phyloP scores from a whole-genome alignment of 2,888 invertebrate species.

The Acronicta aceris region DNA sequence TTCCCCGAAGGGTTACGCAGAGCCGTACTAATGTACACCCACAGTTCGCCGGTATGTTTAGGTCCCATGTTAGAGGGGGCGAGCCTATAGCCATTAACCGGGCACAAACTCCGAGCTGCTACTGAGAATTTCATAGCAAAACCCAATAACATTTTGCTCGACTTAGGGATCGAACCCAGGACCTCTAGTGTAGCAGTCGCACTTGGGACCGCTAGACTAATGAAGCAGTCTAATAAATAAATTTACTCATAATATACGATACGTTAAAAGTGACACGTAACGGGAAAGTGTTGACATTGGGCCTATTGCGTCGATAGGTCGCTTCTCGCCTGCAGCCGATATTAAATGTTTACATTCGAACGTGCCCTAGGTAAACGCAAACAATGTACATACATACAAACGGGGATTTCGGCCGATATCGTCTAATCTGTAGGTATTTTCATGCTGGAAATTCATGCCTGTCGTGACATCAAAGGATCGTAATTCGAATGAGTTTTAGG shows the following conservation, averaged over 20 bases:
- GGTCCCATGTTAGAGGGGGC: too few species aligned
- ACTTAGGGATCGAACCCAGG: too few species aligned
- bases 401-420: conserved; percentile 70
- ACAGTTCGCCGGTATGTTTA: too few species aligned
- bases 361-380: conserved; percentile 72
- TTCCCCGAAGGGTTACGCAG: too few species aligned
- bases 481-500: conserved; percentile 43
- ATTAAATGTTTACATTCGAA: conserved; percentile 81
- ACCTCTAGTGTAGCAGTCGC: too few species aligned
- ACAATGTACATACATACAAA: conserved; percentile 65
- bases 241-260: conserved; percentile 37
- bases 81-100: too few species aligned
- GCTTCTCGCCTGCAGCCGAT: conserved; percentile 70
- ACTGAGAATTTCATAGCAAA: too few species aligned
- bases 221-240: conserved; percentile 54
- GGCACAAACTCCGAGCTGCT: too few species aligned
- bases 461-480: conserved; percentile 54
- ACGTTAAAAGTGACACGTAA: conserved; percentile 51
- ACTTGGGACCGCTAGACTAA: too few species aligned
- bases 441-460: conserved; percentile 57
- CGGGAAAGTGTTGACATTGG: conserved; percentile 59
- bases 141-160: too few species aligned
- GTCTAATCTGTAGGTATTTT: conserved; percentile 67
- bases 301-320: conserved; percentile 54
- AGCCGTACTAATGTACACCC: too few species aligned